A percentile compares a stretch with the other conserved stretches of the same genome.
Evolutionary conservation across 2,113 vertebrate species (phyloP).

Genomic region (Numida meleagris): DNA sequence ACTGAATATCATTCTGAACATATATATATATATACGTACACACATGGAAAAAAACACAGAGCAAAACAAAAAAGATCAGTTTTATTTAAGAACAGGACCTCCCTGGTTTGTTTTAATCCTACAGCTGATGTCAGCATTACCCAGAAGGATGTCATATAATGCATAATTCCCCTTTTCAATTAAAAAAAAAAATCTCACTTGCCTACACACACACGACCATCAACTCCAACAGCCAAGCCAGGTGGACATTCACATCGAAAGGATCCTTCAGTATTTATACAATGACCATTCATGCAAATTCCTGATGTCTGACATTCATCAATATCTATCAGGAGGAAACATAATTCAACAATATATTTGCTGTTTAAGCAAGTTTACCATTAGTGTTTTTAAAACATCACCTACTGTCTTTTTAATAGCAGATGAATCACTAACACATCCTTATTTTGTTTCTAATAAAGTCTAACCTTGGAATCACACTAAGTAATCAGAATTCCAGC

Average conservation of each 20-base stretch:
- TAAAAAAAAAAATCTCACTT: slow-evolving; percentile 3
- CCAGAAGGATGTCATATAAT: not conserved
- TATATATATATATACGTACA: not conserved
- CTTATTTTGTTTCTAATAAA: not conserved
- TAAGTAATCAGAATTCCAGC: not conserved
- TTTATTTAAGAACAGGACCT: not conserved
- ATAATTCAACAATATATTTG: not conserved
- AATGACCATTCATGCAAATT: slow-evolving; percentile 82
- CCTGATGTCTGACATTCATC: slow-evolving; percentile 82
- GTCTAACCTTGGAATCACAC: not conserved
- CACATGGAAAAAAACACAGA: not conserved
- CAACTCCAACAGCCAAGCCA: slow-evolving; percentile 78
- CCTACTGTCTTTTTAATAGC: not conserved
- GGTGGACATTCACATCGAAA: slow-evolving; percentile 81
- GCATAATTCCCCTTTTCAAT: not conserved
- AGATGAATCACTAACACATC: not conserved
- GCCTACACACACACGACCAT: slow-evolving; percentile 83
- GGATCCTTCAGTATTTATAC: slow-evolving; percentile 82
- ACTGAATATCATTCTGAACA: not conserved
- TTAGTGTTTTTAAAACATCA: not conserved
- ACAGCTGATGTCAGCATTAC: not conserved
- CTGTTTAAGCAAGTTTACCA: not conserved
- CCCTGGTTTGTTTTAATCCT: not conserved
- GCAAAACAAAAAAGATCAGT: not conserved
- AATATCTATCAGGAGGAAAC: slow-evolving; percentile 68